phyloP scores from a whole-genome alignment of 37 sponge, comb jelly and placozoan species.

The Chondrosia reniformis region DNA sequence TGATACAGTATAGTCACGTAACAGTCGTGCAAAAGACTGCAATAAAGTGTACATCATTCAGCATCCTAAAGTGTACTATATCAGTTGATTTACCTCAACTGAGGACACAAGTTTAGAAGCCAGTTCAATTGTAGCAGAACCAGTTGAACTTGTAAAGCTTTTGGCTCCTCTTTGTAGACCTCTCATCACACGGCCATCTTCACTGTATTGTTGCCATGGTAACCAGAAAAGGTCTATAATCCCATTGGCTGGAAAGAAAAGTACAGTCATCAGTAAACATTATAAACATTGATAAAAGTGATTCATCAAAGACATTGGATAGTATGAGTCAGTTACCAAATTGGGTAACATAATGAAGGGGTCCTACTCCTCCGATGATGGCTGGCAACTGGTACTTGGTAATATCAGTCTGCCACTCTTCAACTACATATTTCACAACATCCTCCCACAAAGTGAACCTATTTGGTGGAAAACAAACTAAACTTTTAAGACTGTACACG shows the following conservation, averaged over 20 bases:
- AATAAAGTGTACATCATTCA: neutral
- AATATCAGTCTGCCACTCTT: slow-evolving; percentile 77
- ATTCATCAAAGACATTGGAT: neutral
- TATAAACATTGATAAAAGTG: neutral
- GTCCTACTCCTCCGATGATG: slow-evolving; percentile 90
- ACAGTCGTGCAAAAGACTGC: slow-evolving; percentile 14
- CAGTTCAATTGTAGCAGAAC: slow-evolving; percentile 84
- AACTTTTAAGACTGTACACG: neutral
- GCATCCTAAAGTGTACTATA: neutral
- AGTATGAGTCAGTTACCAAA: slow-evolving; percentile 73
- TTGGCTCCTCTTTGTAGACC: slow-evolving; percentile 92
- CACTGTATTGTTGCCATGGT: slow-evolving; percentile 93
- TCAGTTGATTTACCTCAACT: slow-evolving; percentile 57
- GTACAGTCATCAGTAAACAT: neutral
- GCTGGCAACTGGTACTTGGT: slow-evolving; percentile 70
- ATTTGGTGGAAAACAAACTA: neutral
- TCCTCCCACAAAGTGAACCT: slow-evolving; percentile 83
- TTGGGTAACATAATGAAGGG: slow-evolving; percentile 85
- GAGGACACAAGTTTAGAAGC: slow-evolving; percentile 66
- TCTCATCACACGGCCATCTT: slow-evolving; percentile 90
- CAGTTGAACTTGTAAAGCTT: slow-evolving; percentile 84
- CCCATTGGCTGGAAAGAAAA: slow-evolving; percentile 56
- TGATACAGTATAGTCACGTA: slow-evolving; percentile 1
- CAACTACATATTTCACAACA: slow-evolving; percentile 51
- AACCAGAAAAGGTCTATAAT: slow-evolving; percentile 84